Evolutionary conservation across 2,797 vertebrate species (phyloP), one percentile per base, ranked within the genome.

Genomic region (Girardinus metallicus): DNA sequence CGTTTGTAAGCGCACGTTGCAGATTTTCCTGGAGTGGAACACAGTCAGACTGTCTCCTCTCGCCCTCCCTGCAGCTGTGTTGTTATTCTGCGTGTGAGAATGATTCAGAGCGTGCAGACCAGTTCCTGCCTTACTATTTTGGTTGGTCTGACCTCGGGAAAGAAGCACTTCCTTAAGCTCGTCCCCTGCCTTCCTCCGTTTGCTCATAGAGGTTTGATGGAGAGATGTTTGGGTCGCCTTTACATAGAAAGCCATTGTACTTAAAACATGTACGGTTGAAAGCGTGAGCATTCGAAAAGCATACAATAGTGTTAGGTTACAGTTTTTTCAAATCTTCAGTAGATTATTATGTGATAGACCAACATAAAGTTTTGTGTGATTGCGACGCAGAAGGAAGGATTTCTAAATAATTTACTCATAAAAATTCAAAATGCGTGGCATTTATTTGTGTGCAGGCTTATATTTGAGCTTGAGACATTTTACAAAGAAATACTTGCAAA

Each of bases 101-200:
- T 77, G 74, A 92, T 84, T 89, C 80, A 81, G 83, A 87, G 84
- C 53, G 73, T 90, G 85, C 84, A 87, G 86, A 88, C 82, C 84
- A 92, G 87, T 94, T 94, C 93, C 85, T 71, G 49, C 79, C 31
- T 87, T 88, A 91, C 87, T 94, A 92, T 93, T 93, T 93, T 80
- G 55, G 90, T 89, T 83, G 73, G 81, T 80, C 62, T 89, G 82
- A 90, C 83, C 88, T 88, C 71, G 12, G 87, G 85, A 79, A 91
- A 87, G 76, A 79, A 90, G 74, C 81, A 74, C 90, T 92, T 94
- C 87, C 86, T 87, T 77, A 77, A 83, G 47, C 82, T 75, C 47
- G 72, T 80, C 43, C 36, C 15, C 26, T 47, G 53, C 64, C 76
- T 80, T 80, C 21, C 55, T 88, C 62, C 39, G 62, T 84, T 83